Conservation (phyloP, 2,888 invertebrate species). For the Endotricha flammealis region DNA sequence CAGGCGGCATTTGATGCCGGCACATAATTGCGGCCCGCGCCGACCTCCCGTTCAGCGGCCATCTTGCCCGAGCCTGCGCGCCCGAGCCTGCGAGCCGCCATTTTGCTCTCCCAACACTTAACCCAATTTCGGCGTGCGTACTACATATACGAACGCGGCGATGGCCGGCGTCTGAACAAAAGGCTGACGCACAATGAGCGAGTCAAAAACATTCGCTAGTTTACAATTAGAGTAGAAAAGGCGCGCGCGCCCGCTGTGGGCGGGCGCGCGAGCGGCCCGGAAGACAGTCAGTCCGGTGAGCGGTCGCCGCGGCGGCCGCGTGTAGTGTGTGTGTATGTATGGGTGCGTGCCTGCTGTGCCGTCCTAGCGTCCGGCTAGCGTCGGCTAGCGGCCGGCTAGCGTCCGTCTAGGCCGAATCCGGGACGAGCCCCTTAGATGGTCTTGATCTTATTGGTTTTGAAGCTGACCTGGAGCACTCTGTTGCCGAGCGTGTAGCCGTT, state of each 20-base stretch:
- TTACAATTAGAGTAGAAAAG: slow-evolving; percentile 55
- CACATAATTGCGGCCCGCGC: slow-evolving; percentile 55
- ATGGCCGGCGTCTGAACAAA: slow-evolving; percentile 50
- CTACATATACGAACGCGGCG: slow-evolving; percentile 23
- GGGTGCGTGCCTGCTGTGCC: slow-evolving; percentile 75
- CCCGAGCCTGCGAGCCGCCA: slow-evolving; percentile 42
- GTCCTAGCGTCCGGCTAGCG: slow-evolving; percentile 61
- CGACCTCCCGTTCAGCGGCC: slow-evolving; percentile 44
- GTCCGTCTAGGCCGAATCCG: slow-evolving; percentile 58
- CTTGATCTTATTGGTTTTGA: slow-evolving; percentile 91
- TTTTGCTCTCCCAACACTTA: slow-evolving; percentile 68
- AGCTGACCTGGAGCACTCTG: slow-evolving; percentile 94
- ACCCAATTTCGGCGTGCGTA: slow-evolving; percentile 49
- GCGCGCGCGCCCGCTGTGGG: slow-evolving; percentile 22
- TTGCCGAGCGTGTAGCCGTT: slow-evolving; percentile 95
- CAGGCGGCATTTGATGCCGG: slow-evolving; percentile 55
- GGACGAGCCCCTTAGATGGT: slow-evolving; percentile 78
- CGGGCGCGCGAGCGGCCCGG: slow-evolving; percentile 25
- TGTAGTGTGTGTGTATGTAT: slow-evolving; percentile 52
- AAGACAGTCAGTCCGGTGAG: slow-evolving; percentile 27
- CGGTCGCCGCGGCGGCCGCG: slow-evolving; percentile 26
- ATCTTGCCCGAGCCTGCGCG: slow-evolving; percentile 63
- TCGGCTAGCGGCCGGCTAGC: too few relatives aligned
- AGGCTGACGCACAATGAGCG: slow-evolving; percentile 43
- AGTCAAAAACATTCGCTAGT: slow-evolving; percentile 51